phyloP scores from a whole-genome alignment of 2,797 vertebrate genomes.

The Aselliscus stoliczkanus region DNA sequence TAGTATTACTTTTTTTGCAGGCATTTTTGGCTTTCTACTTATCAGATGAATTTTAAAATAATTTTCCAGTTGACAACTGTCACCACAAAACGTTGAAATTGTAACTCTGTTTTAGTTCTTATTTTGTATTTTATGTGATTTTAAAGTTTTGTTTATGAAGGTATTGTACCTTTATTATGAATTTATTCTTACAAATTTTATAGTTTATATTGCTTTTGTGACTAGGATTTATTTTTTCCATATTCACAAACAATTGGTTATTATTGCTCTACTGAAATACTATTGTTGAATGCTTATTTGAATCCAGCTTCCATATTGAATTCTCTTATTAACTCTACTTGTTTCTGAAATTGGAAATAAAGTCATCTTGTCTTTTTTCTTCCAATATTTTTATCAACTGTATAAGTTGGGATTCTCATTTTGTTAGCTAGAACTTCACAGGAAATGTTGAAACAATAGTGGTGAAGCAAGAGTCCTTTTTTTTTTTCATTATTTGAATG shows the following conservation, averaged over 20 bases:
- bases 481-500: background rate
- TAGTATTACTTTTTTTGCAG: background rate
- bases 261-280: background rate
- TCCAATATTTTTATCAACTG: background rate
- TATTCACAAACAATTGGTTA: background rate
- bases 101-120: background rate
- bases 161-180: background rate
- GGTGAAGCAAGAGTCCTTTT: background rate
- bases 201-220: background rate
- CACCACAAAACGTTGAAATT: background rate
- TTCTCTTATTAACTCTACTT: background rate
- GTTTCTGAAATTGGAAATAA: constrained; percentile 25
- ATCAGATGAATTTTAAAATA: background rate
- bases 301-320: constrained; percentile 2
- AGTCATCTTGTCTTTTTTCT: background rate
- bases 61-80: background rate
- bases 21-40: background rate
- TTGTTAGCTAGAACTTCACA: constrained; percentile 19
- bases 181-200: background rate
- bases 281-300: background rate
- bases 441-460: background rate
- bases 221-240: background rate
- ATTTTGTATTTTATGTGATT: background rate
- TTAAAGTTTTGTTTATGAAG: background rate
- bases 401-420: background rate